Conservation (phyloP, 2,797 vertebrate genomes). For the Nyctalus aviator region DNA sequence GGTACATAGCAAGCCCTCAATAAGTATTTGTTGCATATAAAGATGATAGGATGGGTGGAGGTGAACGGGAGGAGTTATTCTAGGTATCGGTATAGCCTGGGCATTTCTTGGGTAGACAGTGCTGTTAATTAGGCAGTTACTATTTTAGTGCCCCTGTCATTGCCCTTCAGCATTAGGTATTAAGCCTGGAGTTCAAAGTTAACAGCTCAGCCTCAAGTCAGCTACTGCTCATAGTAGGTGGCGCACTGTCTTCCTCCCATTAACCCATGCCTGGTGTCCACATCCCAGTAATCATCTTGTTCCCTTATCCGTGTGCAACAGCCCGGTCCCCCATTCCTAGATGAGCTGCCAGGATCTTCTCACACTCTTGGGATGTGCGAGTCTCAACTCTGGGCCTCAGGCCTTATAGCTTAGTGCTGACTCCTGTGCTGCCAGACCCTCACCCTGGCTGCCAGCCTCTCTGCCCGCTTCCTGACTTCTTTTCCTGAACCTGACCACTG, state of each 20-base stretch:
- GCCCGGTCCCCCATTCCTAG: not conserved
- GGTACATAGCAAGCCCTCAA: not conserved
- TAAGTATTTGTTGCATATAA: conserved; percentile 27
- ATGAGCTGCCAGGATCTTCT: not conserved
- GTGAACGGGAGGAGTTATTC: not conserved
- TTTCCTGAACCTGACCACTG: not conserved
- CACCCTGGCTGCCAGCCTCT: not conserved
- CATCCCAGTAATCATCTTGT: not conserved
- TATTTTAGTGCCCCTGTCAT: not conserved
- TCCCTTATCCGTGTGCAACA: not conserved
- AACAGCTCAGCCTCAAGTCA: not conserved
- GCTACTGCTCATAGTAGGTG: not conserved
- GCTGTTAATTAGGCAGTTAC: not conserved
- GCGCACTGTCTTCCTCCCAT: not conserved
- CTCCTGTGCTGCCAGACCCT: not conserved
- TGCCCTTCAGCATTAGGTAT: not conserved
- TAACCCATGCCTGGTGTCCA: not conserved
- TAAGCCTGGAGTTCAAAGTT: not conserved
- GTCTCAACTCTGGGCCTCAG: not conserved
- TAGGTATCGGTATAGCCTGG: not conserved
- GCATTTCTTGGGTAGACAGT: not conserved
- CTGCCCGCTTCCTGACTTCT: not conserved
- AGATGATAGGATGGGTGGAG: not conserved
- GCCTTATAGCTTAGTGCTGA: not conserved
- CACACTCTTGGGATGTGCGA: not conserved